Base-by-base conservation (phyloP, 2,797 vertebrate genomes). In the Eidolon dupreanum region DNA sequence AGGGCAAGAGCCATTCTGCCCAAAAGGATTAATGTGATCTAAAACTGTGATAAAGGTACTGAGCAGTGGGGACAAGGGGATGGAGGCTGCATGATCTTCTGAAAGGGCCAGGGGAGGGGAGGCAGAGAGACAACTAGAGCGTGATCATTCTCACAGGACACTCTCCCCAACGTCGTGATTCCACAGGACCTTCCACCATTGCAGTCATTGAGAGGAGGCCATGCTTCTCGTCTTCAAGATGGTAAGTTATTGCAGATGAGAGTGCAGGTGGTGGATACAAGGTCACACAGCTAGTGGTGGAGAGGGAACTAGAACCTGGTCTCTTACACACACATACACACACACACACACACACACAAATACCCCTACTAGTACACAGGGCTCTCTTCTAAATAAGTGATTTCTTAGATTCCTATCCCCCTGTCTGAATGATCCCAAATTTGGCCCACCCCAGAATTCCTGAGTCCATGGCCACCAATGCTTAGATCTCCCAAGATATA, bases 11-110 rank as follows among this genome's bases (percentile, higher is more conserved):
- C n/a, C 22, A 16, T 19, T 75, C 59, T 74, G 41, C 49, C 51
- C 17, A 2, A 75, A 82, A 77, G 24, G 53, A 24, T 0, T 6
- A 19, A 6, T 31, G 65, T 41, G 55, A 20, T 6, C 2, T 49
- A 33, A 38, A 81, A 20, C 31, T 31, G 16, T n/a, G 49, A 41
- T 43, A 33, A 36, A 43, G 16, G 43, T 0, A 0, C n/a, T 28
- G 57, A 66, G 49, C 77, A 17, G 19, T 3, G 8, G 75, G 68
- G 41, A 22, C 13, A 24, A 19, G 31, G 26, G 9, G 2, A 9
- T 4, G 38, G 43, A 68, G 63, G 7, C 13, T 46, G 53, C 0
- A 0, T 3, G 12, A 8, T 78, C 55, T 53, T 57, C 26, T 33
- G 9, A 89, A 77, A 66, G 51, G 68, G 61, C 2, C 10, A 11